Percentiles rank a stretch among this genome's conserved stretches.
These are phyloP conservation scores for Mesoclemmys tuberculata DNA, from an alignment of 2,113 vertebrate species.

Conservation along the genomic window DNA sequence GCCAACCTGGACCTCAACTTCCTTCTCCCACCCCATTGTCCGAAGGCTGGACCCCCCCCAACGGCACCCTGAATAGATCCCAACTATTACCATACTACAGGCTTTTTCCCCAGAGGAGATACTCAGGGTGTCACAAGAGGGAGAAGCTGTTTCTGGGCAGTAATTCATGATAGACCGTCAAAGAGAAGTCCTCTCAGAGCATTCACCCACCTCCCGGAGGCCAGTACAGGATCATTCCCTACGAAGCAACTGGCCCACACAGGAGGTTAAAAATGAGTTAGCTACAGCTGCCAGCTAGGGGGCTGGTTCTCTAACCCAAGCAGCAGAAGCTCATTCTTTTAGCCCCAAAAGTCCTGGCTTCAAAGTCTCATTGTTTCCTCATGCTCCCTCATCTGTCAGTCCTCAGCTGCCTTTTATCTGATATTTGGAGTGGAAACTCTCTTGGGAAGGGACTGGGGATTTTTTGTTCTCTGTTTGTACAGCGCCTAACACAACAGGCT, in stretches of 20 bases:
- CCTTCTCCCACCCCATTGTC: rapidly evolving
- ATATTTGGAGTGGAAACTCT: neutral
- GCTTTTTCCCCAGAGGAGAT: neutral
- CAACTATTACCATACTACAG: neutral
- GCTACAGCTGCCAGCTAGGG: neutral
- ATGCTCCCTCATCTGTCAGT: no score
- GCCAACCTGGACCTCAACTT: neutral
- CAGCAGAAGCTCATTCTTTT: neutral
- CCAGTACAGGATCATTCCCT: neutral
- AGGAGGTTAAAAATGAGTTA: rapidly evolving
- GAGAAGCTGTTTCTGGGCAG: neutral
- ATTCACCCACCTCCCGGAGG: rapidly evolving
- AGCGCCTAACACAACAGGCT: neutral
- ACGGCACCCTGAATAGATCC: neutral
- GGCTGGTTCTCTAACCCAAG: neutral
- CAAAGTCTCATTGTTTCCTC: neutral
- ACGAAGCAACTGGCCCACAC: rapidly evolving
- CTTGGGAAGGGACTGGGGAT: neutral
- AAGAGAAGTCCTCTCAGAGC: rapidly evolving
- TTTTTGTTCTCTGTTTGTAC: neutral
- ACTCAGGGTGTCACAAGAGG: neutral
- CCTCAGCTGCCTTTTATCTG: neutral
- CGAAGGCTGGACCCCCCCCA: neutral
- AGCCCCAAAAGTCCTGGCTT: neutral
- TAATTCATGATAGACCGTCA: rapidly evolving